Evolutionary conservation across 2,888 invertebrate genomes (phyloP).

Genomic region (Himalopsyche anomala): DNA sequence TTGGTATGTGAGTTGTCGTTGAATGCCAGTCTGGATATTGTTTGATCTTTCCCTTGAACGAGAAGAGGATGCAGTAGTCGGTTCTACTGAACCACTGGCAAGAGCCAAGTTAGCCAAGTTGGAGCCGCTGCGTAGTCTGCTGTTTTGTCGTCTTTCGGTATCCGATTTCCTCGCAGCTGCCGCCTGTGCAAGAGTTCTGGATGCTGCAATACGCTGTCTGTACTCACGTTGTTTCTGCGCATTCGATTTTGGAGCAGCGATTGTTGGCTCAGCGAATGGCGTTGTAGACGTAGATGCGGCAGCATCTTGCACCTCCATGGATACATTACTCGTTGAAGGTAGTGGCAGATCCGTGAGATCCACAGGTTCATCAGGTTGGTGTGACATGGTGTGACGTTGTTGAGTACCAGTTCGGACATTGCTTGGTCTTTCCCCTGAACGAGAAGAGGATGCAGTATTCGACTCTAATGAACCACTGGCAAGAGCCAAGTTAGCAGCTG

Average conservation of each 20-base stretch:
- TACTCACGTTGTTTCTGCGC: constrained; percentile 68
- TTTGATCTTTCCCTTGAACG: too few relatives aligned
- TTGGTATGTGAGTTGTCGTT: too few relatives aligned
- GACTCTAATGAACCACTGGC: constrained; percentile 61
- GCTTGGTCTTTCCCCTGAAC: too few relatives aligned
- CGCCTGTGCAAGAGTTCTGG: constrained; percentile 67
- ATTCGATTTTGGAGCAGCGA: constrained; percentile 60
- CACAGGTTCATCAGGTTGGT: constrained; percentile 55
- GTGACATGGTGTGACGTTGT: constrained; percentile 60
- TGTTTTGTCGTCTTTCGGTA: too few relatives aligned
- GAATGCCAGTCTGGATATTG: too few relatives aligned
- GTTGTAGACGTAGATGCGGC: constrained; percentile 46
- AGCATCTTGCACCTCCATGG: constrained; percentile 37
- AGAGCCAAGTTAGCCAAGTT: constrained; percentile 67
- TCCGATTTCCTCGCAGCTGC: constrained; percentile 66
- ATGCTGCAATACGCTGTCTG: constrained; percentile 68
- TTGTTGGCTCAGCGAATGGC: constrained; percentile 47
- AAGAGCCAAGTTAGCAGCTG: constrained; percentile 67
- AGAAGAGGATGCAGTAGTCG: constrained; percentile 62
- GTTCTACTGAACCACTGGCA: constrained; percentile 62
- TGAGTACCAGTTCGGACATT: constrained; percentile 65
- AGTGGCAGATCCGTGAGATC: constrained; percentile 34
- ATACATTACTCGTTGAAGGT: too few relatives aligned
- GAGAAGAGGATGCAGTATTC: constrained; percentile 62
- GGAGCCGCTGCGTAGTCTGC: too few relatives aligned